Evolutionary conservation across 2,113 vertebrate genomes (phyloP), one percentile per base, ranked within the genome.

Genomic region (Protomyctophum bolini): DNA sequence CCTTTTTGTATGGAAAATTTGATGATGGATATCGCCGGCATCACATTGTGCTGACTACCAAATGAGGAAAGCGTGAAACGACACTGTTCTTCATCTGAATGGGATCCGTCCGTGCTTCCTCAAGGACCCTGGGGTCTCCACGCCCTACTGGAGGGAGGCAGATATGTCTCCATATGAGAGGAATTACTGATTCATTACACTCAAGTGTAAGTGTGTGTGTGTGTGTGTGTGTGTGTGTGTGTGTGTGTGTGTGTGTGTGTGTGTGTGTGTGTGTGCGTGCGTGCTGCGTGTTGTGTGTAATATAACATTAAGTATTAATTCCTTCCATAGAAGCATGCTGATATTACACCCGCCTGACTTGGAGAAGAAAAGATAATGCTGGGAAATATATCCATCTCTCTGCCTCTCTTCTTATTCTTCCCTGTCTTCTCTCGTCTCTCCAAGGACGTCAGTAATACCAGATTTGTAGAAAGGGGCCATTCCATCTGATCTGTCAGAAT

Each of bases 391-490:
- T 41, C 55, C 55, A 57, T 57, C 55, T 57, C 56, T 9, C 64
- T 58, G 46, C 87, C 77, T 78, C 72, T 74, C 68, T 80, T 65
- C 72, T 56, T 56, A 33, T 74, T 55, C 12, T n/a, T 41, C 21
- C 6, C 69, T 70, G 70, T 59, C 2, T 72, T 80, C 66, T 33
- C 10, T 57, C 72, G 33, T 70, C 56, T 79, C 85, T 76, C 75
- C 15, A n/a, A 79, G 83, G 85, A 73, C 54, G 55, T 47, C 79
- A 68, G 70, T 75, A 78, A 85, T 84, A 81, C 75, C 68, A 82
- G 73, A 80, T 82, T 85, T 55, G 54, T 77, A 90, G 87, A 87
- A 92, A 90, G 82, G 54, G 72, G 63, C 72, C 85, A 87, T 88
- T 92, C 75, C 65, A 28, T 85, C 79, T 83, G 82, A 90, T 87